A percentile compares a stretch with the other conserved stretches of the same genome.
Conservation (phyloP, 2,888 invertebrate species). For the Willowsia nigromaculata region DNA sequence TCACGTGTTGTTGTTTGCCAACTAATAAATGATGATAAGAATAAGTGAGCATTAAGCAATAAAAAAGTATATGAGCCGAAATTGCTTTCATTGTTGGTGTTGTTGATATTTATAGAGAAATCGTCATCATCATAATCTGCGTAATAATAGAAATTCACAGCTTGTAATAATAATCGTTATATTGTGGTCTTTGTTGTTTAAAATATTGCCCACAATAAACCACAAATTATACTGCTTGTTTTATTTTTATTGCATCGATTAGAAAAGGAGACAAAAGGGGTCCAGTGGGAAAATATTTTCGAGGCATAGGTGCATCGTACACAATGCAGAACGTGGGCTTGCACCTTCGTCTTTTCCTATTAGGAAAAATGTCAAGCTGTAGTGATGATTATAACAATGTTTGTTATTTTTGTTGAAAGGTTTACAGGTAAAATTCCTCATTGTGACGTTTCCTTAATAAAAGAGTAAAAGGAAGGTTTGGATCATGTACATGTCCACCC, state of each 20-base stretch:
- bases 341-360: not conserved
- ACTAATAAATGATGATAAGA: not conserved
- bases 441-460: conserved; percentile 43
- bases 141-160: conserved; percentile 52
- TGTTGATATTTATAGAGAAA: conserved; percentile 11
- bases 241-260: conserved; percentile 17
- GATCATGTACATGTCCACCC: not conserved
- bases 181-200: conserved; percentile 33
- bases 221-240: conserved; percentile 56
- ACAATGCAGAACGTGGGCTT: no score
- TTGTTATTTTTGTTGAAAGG: conserved; percentile 31
- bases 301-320: no score
- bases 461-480: conserved; percentile 17
- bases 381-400: conserved; percentile 22
- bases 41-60: conserved; percentile 39
- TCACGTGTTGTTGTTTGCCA: not conserved
- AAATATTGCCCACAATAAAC: conserved; percentile 66
- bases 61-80: conserved; percentile 35
- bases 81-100: conserved; percentile 20
- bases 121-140: conserved; percentile 8
- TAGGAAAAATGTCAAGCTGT: not conserved
- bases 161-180: conserved; percentile 61
- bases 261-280: conserved; percentile 12
- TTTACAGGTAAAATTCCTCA: conserved; percentile 35
- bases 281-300: conserved; percentile 8